phyloP scores from a whole-genome alignment of 2,113 vertebrate genomes.

The Tachysurus fulvidraco region DNA sequence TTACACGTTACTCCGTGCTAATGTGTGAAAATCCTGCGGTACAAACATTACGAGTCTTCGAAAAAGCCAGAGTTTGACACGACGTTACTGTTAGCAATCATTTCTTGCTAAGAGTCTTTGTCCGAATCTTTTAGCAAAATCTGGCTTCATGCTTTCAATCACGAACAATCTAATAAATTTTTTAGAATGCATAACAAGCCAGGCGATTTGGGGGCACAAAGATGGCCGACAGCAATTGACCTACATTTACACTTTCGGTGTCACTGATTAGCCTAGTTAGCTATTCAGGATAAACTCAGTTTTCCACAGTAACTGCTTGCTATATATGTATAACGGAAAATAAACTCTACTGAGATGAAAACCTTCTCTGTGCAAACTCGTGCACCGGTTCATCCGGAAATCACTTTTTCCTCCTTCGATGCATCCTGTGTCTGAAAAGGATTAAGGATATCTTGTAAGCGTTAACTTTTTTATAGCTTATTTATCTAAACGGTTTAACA shows the following conservation, averaged over 20 bases:
- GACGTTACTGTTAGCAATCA: too few relatives aligned
- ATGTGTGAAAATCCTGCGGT: neutral
- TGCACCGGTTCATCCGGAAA: neutral
- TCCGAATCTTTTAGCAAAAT: neutral
- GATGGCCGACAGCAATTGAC: neutral
- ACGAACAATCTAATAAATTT: neutral
- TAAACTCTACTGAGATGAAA: neutral
- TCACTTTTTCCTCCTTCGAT: neutral
- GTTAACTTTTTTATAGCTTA: neutral
- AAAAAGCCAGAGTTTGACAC: too few relatives aligned
- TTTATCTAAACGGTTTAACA: slow-evolving; percentile 14
- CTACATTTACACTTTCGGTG: neutral
- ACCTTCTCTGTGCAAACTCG: too few relatives aligned
- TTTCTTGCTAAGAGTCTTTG: too few relatives aligned
- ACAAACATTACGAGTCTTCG: neutral
- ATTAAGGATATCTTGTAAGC: neutral
- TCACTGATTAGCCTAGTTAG: neutral
- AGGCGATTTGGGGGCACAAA: neutral
- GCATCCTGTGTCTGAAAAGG: too few relatives aligned
- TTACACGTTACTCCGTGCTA: neutral
- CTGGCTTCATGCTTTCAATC: neutral
- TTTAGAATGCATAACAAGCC: neutral
- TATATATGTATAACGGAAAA: neutral
- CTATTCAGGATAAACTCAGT: neutral
- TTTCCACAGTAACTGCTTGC: neutral